These are phyloP conservation scores for Scaptomyza graminum DNA, from an alignment of 1,140 invertebrate species.

Conservation along the genomic window DNA sequence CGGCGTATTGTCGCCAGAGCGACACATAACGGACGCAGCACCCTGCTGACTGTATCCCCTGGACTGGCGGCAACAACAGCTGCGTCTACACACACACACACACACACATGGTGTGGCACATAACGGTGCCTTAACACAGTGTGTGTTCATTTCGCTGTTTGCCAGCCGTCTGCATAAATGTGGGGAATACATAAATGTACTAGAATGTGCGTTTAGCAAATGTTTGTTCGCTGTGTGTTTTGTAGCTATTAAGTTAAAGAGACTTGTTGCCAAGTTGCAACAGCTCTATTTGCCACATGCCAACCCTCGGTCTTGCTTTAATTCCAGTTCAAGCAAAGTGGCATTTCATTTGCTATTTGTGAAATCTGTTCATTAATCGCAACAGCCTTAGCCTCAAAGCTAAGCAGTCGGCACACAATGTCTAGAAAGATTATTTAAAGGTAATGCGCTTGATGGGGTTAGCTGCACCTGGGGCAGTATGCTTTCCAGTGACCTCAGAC, in stretches of 20 bases:
- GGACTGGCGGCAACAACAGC: constrained; percentile 29
- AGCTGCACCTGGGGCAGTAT: neutral
- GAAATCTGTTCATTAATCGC: constrained; percentile 16
- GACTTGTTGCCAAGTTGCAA: neutral
- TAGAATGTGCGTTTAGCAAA: neutral
- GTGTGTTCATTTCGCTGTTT: neutral
- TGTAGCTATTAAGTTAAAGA: constrained; percentile 15
- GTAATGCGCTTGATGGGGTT: too few relatives aligned
- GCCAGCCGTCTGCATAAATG: constrained; percentile 2
- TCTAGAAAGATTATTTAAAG: neutral
- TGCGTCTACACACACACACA: constrained; percentile 14
- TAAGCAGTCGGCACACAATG: neutral
- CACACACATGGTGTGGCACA: neutral
- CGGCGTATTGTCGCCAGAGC: constrained; percentile 38
- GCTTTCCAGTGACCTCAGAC: too few relatives aligned
- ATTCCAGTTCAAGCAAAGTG: constrained; percentile 3
- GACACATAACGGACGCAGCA: constrained; percentile 34
- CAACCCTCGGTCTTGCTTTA: neutral
- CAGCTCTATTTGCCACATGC: constrained; percentile 4
- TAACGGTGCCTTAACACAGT: constrained; percentile 2
- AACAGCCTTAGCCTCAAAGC: neutral
- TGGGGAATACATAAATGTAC: constrained; percentile 2
- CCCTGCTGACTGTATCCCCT: constrained; percentile 21
- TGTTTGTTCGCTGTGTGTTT: constrained; percentile 10
- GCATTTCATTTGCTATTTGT: constrained; percentile 24